Evolutionary conservation across 2,888 invertebrate species (phyloP).

Genomic region (Pachydiplax longipennis): DNA sequence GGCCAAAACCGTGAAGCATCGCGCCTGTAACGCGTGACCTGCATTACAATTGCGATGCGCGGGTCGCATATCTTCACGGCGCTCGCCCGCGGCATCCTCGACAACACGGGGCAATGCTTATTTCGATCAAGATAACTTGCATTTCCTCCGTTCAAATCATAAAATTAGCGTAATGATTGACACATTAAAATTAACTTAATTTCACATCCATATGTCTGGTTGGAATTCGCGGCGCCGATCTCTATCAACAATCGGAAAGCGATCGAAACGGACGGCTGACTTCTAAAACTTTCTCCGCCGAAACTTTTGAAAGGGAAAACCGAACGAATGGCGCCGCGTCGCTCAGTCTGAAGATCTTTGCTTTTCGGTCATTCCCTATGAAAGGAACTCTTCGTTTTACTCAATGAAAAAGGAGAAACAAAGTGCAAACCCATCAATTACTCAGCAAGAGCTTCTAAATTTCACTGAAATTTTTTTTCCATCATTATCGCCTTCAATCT

Average conservation of each 20-base stretch:
- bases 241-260: not conserved
- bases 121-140: not conserved
- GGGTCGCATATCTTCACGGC: conserved; percentile 20
- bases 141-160: not conserved
- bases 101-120: not conserved
- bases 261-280: not conserved
- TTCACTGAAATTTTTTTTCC: too few species aligned
- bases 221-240: too few species aligned
- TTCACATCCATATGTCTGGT: not conserved
- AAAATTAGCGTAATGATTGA: not conserved
- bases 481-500: too few species aligned
- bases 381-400: too few species aligned
- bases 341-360: not conserved
- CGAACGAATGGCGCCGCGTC: not conserved
- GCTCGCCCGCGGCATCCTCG: not conserved
- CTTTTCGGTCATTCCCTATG: too few species aligned
- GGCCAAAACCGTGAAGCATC: not conserved
- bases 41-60: not conserved
- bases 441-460: too few species aligned
- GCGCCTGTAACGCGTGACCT: not conserved
- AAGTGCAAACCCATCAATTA: too few species aligned
- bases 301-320: not conserved
- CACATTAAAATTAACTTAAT: not conserved
- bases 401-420: too few species aligned
- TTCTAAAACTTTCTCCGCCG: conserved; percentile 8